Evolutionary conservation across 2,113 vertebrate genomes (phyloP).

Genomic region (Sigmodon hispidus): DNA sequence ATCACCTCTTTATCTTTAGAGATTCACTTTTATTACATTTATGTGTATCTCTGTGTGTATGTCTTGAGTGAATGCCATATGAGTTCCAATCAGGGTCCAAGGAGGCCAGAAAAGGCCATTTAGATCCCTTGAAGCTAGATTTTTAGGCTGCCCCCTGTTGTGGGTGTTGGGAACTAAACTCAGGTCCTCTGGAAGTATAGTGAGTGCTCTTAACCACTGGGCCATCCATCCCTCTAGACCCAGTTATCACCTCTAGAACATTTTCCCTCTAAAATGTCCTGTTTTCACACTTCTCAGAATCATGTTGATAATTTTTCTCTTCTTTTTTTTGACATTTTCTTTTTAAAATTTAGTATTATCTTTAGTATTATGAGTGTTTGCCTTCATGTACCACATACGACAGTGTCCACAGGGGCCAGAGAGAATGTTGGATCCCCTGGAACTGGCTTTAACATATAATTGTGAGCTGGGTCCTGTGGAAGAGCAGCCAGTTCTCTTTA

Average conservation of each 20-base stretch:
- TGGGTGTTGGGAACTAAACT: not conserved
- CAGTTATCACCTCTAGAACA: not conserved
- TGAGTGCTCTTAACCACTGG: not conserved
- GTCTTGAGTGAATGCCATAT: not conserved
- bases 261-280: slow-evolving; percentile 31
- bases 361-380: not conserved
- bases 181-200: not conserved
- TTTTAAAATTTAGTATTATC: not conserved
- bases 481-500: not conserved
- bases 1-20: not conserved
- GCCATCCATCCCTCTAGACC: not conserved
- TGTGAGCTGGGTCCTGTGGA: not conserved
- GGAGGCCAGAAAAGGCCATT: not conserved
- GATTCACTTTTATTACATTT: not conserved
- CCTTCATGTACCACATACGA: not conserved
- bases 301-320: slow-evolving; percentile 17
- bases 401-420: not conserved
- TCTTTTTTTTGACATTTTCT: not conserved
- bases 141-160: not conserved
- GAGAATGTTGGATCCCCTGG: not conserved
- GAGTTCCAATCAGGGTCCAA: not conserved
- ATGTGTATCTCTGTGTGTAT: not conserved
- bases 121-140: too few species aligned
- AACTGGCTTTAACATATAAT: not conserved
- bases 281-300: slow-evolving; percentile 50